Percentiles rank a stretch among this genome's conserved stretches.
These are phyloP conservation scores for Drosophila picticornis DNA, from an alignment of 2,888 invertebrate genomes.

Conservation along the genomic window DNA sequence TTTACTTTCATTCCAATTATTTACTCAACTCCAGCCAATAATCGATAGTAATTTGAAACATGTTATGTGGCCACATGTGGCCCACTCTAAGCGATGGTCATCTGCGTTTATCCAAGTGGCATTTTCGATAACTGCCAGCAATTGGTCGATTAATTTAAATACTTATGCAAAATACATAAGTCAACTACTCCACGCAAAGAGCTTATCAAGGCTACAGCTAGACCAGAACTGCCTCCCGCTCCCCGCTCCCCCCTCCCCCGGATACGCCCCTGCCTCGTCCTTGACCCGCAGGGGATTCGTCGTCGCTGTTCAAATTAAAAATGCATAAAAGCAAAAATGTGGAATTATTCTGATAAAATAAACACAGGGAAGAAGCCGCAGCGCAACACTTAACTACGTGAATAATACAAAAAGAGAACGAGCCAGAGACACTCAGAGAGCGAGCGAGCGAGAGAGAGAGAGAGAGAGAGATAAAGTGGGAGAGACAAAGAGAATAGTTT, in stretches of 20 bases:
- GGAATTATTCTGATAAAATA: conserved; percentile 81
- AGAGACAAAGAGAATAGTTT: background rate
- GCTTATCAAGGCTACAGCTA: background rate
- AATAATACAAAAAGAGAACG: conserved; percentile 30
- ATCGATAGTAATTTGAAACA: background rate
- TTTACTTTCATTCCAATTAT: background rate
- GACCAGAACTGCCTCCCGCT: background rate
- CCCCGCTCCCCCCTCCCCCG: no score
- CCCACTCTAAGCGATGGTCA: background rate
- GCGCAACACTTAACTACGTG: conserved; percentile 52
- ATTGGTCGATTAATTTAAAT: conserved; percentile 9
- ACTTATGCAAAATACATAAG: background rate
- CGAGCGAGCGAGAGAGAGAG: background rate
- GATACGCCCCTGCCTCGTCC: background rate
- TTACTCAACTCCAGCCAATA: background rate
- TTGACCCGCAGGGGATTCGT: conserved; percentile 30
- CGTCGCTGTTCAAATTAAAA: conserved; percentile 74
- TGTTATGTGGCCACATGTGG: background rate
- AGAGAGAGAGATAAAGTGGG: background rate
- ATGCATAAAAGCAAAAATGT: conserved; percentile 80
- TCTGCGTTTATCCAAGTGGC: background rate
- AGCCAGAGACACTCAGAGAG: background rate
- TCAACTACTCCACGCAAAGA: background rate
- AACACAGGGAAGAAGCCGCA: conserved; percentile 71
- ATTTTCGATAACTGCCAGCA: conserved; percentile 1